Evolutionary conservation across 2,888 invertebrate genomes (phyloP).

Genomic region (Timema cristinae): DNA sequence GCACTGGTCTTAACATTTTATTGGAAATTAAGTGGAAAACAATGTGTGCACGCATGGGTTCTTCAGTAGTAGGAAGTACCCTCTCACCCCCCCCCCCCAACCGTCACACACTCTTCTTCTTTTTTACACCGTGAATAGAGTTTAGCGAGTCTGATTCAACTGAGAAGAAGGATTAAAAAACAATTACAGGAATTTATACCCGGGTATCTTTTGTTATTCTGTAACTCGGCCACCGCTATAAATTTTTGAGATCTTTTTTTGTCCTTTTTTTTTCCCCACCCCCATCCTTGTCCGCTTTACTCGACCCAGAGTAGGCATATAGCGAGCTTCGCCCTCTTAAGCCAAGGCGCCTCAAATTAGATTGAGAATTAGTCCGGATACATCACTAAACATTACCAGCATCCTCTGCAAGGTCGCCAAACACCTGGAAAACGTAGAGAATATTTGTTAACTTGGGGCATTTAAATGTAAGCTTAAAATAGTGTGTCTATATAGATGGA

Average conservation of each 20-base stretch:
- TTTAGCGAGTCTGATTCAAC: conserved; percentile 6
- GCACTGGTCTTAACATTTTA: too few relatives aligned
- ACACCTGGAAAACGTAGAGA: too few relatives aligned
- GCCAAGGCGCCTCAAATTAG: too few relatives aligned
- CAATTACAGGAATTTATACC: conserved; percentile 17
- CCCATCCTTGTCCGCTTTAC: neutral
- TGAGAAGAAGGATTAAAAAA: conserved; percentile 10
- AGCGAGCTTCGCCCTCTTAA: neutral
- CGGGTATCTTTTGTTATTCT: conserved; percentile 15
- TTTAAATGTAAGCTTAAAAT: too few relatives aligned
- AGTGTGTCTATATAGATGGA: too few relatives aligned
- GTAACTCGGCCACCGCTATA: conserved; percentile 1
- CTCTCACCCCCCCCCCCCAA: neutral
- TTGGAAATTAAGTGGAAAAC: too few relatives aligned
- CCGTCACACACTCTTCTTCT: neutral
- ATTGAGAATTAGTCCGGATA: too few relatives aligned
- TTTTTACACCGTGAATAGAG: neutral
- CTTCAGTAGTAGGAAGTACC: neutral
- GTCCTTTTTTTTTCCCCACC: neutral
- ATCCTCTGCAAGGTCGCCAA: too few relatives aligned
- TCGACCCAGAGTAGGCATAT: too few relatives aligned
- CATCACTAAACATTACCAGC: too few relatives aligned
- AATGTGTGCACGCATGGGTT: too few relatives aligned
- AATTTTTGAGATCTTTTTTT: neutral
- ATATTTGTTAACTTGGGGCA: too few relatives aligned